Evolutionary conservation across 2,113 vertebrate species (phyloP), one percentile per base, ranked within the genome.

Genomic region (Crotalus helleri): DNA sequence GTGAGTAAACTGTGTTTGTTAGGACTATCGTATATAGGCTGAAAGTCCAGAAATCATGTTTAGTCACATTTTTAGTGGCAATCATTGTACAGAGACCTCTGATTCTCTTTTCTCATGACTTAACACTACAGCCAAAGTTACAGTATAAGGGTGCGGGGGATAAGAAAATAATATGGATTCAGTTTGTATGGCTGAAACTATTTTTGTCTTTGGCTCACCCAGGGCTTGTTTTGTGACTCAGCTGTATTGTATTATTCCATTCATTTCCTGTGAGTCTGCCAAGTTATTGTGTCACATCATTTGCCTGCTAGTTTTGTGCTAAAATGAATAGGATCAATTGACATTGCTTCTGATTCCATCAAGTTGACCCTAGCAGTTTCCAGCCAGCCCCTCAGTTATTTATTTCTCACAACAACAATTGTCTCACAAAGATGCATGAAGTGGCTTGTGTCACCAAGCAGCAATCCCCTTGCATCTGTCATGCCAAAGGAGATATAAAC

Each of bases 181-280:
- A 59, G 85, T 51, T 92, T 89, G 33, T 54, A 58, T 54, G 13
- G 44, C 59, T 89, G 53, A 24, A 17, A 64, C 53, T 89, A 85
- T 91, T 26, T 53, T 92, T 86, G 87, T 88, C 54, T 1, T 0
- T 29, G 49, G 64, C 91, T 93, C 58, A 51, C 5, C 87, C 88
- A 92, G 92, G 92, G 94, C 58, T 92, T 95, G 94, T 94, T 93
- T 90, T n/a, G 93, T 88, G 81, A 53, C 49, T 94, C 0, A 3
- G 26, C 19, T 33, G 88, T 17, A 94, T 13, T 93, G 53, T 89
- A 49, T 94, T 89, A 89, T 92, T 94, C 90, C 46, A 46, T 93
- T 93, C 92, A 93, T 92, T 94, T 94, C 92, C 57, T 91, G 81
- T 88, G 24, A 95, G 55, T 29, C 57, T 88, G 88, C 44, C 51